Conservation (phyloP, 1,140 invertebrate species). For the Nephila pilipes region DNA sequence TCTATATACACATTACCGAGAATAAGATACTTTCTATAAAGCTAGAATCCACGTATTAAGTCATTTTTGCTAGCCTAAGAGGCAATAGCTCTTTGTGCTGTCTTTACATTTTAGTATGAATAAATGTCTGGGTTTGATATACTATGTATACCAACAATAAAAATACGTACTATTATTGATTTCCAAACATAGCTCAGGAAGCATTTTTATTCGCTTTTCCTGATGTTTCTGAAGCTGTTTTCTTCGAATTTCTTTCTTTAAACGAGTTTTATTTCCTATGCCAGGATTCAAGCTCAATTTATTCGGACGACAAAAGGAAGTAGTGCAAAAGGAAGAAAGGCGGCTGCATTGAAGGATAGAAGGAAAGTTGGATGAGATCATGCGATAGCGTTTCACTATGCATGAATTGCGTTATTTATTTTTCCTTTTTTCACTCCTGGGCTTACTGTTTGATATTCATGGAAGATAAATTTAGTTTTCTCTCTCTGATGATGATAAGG, state of each 20-base stretch:
- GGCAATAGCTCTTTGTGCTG: no score
- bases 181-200: neutral
- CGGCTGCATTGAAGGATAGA: neutral
- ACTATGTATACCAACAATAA: no score
- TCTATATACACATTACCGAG: no score
- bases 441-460: neutral
- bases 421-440: neutral
- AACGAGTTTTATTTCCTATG: conserved; percentile 1
- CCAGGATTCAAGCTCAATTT: conserved; percentile 4
- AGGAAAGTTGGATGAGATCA: neutral
- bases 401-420: neutral
- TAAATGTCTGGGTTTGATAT: no score
- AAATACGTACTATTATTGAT: neutral
- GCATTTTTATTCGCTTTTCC: neutral
- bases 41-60: no score
- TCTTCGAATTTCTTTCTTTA: neutral
- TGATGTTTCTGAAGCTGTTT: neutral
- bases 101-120: no score
- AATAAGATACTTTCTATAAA: no score
- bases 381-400: neutral
- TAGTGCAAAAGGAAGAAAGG: neutral
- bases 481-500: neutral
- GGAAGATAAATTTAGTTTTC: conserved; percentile 8
- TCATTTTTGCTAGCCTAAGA: no score
- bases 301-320: conserved; percentile 16